Base-by-base conservation (phyloP, 2,113 vertebrate species). In the Pogona vitticeps region DNA sequence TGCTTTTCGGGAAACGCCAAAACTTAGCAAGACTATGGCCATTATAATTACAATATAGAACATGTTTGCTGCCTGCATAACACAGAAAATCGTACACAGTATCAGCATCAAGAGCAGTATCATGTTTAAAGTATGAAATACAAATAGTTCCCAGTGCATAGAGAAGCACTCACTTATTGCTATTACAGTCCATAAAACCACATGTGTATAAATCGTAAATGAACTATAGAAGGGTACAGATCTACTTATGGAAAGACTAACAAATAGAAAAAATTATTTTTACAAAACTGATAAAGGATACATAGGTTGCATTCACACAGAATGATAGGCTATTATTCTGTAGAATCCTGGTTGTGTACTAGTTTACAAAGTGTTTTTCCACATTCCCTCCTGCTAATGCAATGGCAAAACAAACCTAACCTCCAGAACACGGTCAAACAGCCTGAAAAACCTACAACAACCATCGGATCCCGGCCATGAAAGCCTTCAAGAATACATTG, bases 11-110 rank as follows among this genome's bases (percentile, higher is more conserved):
- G 98, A 97, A 61, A 99, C 98, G 0, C 98, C 99, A 20, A 98
- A 99, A 93, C 98, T 99, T 94, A 99, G 90, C 65, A 99, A 93
- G 46, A 99, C 98, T 28, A 99, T 98, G 12, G 98, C 98, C 99
- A 99, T 99, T 93, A 99, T 98, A 90, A 99, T 95, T 89, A 99
- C 98, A 12, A 99, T 99, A 94, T 98, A 99, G 95, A 99, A 99
- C 99, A 99, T 99, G 94, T 99, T 99, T 78, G 96, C 97, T 84
- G 98, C 98, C 99, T 99, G 87, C 36, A 88, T 87, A 61, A 92
- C 14, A 90, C 10, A 81, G 91, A 33, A 82, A 15, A n/a, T 46
- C 73, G 38, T 83, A 8, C 1, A 36, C 84, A 75, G 78, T 65
- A 42, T 76, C 17, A n/a, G 46, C 5, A 52, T 52, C 46, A 10